Conservation (phyloP, 2,113 vertebrate genomes). For the Patagioenas fasciata region DNA sequence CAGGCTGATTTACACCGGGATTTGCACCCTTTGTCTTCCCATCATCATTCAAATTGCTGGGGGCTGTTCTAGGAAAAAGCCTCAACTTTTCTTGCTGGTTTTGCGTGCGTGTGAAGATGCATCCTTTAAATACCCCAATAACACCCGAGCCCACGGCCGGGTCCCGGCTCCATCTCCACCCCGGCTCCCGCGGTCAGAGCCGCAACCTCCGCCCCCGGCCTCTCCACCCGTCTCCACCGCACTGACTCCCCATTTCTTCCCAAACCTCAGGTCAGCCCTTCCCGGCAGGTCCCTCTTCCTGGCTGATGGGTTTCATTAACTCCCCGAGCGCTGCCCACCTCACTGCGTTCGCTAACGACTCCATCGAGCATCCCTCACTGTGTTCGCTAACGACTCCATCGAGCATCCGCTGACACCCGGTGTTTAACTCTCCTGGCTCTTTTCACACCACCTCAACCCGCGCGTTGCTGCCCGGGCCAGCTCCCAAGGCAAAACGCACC, state of each 20-base stretch:
- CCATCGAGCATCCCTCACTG: conserved; percentile 4
- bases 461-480: background rate
- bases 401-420: background rate
- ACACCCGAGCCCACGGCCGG: background rate
- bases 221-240: background rate
- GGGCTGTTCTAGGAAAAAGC: background rate
- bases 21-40: background rate
- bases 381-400: conserved; percentile 1
- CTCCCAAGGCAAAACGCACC: background rate
- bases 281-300: background rate
- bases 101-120: background rate
- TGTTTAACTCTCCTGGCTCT: background rate
- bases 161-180: background rate
- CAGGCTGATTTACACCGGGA: background rate
- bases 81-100: background rate
- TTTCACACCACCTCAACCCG: background rate
- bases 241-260: conserved; percentile 19
- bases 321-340: background rate
- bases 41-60: background rate
- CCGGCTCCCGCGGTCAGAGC: background rate
- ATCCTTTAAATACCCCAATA: background rate
- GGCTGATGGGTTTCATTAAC: background rate
- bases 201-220: background rate
- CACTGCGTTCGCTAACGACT: background rate
- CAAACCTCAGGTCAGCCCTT: background rate